phyloP scores from a whole-genome alignment of 2,797 vertebrate species.

The Serranus cabrilla region DNA sequence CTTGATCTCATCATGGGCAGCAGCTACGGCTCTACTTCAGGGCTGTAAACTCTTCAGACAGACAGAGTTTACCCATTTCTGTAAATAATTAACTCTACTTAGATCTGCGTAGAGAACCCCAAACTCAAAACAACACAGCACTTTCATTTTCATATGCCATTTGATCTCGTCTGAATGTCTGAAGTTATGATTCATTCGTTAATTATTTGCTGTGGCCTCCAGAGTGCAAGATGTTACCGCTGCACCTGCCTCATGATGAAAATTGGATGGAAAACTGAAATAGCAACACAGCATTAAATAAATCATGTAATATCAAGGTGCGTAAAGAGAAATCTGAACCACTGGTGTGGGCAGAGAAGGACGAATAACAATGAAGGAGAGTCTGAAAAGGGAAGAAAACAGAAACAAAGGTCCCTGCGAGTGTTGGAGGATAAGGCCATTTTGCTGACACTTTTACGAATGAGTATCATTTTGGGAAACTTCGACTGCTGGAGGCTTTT shows the following conservation, averaged over 20 bases:
- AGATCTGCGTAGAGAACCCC: background rate
- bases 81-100: constrained; percentile 41
- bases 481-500: background rate
- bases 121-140: background rate
- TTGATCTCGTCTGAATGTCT: background rate
- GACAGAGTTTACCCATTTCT: constrained; percentile 20
- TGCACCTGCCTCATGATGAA: background rate
- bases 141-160: background rate
- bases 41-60: constrained; percentile 1
- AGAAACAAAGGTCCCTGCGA: constrained; percentile 37
- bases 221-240: background rate
- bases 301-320: background rate
- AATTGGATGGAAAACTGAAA: background rate
- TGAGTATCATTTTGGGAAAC: constrained; percentile 15
- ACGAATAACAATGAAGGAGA: constrained; percentile 7
- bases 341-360: background rate
- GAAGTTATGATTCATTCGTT: background rate
- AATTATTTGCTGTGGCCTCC: background rate
- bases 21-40: background rate
- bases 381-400: constrained; percentile 27
- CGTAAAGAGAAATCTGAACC: background rate
- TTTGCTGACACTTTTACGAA: constrained; percentile 29
- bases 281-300: background rate
- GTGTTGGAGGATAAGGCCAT: constrained; percentile 36
- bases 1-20: background rate